phyloP scores from a whole-genome alignment of 2,113 vertebrate species.

The Oophaga pumilio region DNA sequence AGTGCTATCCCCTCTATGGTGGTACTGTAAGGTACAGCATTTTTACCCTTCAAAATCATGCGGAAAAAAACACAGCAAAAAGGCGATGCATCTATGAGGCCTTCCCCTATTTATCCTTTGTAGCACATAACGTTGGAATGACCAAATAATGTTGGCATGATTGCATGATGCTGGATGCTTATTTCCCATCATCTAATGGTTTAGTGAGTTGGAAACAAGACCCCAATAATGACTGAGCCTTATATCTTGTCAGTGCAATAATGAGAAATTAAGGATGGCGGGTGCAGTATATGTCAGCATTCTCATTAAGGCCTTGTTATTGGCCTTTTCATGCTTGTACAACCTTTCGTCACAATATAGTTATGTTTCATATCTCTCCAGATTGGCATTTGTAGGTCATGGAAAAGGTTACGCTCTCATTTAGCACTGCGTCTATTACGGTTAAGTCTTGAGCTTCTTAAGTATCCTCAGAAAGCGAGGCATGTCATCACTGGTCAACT shows the following conservation, averaged over 20 bases:
- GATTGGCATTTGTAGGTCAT: not conserved
- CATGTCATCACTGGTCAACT: slow-evolving; percentile 14
- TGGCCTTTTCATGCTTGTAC: not conserved
- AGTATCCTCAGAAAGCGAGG: not conserved
- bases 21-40: too few species aligned
- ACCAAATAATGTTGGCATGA: not conserved
- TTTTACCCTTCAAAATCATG: too few species aligned
- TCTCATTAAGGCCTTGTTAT: not conserved
- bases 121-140: not conserved
- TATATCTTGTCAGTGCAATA: not conserved
- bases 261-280: not conserved
- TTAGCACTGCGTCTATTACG: not conserved
- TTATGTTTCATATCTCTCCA: not conserved
- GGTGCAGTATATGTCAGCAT: not conserved
- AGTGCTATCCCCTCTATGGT: too few species aligned
- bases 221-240: too few species aligned
- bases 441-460: not conserved
- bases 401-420: not conserved
- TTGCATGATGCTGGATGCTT: not conserved
- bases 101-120: not conserved
- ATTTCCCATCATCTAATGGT: not conserved
- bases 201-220: too few species aligned
- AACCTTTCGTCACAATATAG: not conserved
- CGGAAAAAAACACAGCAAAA: too few species aligned
- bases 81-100: not conserved